Percentiles rank a stretch among this genome's conserved stretches.
Evolutionary conservation across 2,797 vertebrate genomes (phyloP).

Genomic region (Cynopterus sphinx): DNA sequence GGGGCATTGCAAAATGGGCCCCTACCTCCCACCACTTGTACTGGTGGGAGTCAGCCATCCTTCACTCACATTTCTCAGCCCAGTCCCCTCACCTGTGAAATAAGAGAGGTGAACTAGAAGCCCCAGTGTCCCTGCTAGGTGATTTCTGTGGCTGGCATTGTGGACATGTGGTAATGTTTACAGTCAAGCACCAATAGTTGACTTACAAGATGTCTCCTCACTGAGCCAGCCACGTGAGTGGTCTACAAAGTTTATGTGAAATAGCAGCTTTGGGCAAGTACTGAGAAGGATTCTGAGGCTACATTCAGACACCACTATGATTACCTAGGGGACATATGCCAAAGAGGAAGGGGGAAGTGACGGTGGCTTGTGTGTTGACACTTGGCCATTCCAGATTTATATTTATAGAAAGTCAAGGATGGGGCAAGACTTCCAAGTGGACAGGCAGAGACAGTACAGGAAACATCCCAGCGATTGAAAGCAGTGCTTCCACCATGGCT

Average conservation of each 20-base stretch:
- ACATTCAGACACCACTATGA: rapidly evolving
- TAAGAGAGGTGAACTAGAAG: not conserved
- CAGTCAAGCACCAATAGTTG: rapidly evolving
- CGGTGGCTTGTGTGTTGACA: rapidly evolving
- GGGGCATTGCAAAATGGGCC: rapidly evolving
- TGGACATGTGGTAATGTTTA: not conserved
- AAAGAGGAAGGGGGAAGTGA: not conserved
- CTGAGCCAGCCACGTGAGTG: rapidly evolving
- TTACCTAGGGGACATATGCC: rapidly evolving
- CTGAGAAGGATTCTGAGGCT: not conserved
- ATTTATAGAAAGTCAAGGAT: not conserved
- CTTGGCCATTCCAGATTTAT: not conserved
- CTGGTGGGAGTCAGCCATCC: not conserved
- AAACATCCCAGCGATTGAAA: rapidly evolving
- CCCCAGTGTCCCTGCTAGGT: rapidly evolving
- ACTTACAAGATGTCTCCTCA: not conserved
- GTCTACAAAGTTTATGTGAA: not conserved
- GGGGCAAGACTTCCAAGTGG: not conserved
- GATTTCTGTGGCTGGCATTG: not conserved
- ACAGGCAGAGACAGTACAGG: not conserved
- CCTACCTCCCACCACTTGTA: rapidly evolving
- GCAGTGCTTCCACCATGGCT: rapidly evolving
- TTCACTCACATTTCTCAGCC: too few species aligned
- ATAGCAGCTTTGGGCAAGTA: rapidly evolving
- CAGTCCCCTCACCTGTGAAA: not conserved